Percentiles rank a stretch among this genome's conserved stretches.
These are phyloP conservation scores for Acholoe squamosa DNA, from an alignment of 2,888 invertebrate species.

Conservation along the genomic window DNA sequence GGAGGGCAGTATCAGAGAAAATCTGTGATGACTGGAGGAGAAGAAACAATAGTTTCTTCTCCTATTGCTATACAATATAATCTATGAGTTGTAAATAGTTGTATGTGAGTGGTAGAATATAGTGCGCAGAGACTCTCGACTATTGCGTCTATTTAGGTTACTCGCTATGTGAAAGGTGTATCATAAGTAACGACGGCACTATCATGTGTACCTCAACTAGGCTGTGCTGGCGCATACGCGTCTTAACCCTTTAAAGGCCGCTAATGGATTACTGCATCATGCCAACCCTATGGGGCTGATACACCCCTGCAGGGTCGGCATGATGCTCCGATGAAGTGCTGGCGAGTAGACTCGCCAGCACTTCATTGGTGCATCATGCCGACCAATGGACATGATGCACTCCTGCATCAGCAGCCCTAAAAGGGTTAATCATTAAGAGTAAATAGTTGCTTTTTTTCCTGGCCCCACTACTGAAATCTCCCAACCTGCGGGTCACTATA, in stretches of 20 bases:
- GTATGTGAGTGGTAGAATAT: neutral
- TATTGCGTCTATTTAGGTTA: neutral
- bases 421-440: too few relatives aligned
- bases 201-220: neutral
- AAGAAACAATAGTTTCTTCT: neutral
- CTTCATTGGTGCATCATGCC: too few relatives aligned
- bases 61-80: neutral
- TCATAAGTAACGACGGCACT: neutral
- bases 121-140: neutral
- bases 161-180: neutral
- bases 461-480: neutral
- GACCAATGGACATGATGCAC: too few relatives aligned
- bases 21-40: neutral
- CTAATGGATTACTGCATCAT: too few relatives aligned
- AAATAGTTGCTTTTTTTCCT: neutral
- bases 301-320: too few relatives aligned
- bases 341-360: too few relatives aligned
- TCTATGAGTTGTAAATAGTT: neutral
- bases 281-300: too few relatives aligned
- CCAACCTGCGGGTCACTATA: neutral
- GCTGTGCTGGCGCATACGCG: neutral
- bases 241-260: too few relatives aligned
- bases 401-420: too few relatives aligned
- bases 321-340: too few relatives aligned
- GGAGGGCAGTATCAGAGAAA: neutral